Conservation (phyloP, 2,888 invertebrate genomes). For the Drosophila ezoana region DNA sequence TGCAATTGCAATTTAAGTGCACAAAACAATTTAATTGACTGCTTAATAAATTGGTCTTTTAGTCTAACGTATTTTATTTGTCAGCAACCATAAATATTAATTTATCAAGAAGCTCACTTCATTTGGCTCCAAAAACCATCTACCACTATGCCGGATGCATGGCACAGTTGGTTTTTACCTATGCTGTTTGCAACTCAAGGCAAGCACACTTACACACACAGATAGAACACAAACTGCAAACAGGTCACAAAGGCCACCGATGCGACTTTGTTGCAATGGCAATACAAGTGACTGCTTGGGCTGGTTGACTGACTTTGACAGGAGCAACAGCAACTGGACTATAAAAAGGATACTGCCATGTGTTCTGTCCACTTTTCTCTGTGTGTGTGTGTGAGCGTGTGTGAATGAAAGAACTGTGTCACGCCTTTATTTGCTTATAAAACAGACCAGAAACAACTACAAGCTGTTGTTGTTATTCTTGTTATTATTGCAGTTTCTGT, state of each 20-base stretch:
- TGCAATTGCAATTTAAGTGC: constrained; percentile 14
- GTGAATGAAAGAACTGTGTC: constrained; percentile 67
- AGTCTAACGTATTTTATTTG: constrained; percentile 21
- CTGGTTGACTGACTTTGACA: constrained; percentile 64
- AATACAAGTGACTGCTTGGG: constrained; percentile 47
- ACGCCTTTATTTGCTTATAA: constrained; percentile 69
- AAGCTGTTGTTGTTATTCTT: constrained; percentile 34
- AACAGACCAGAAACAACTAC: constrained; percentile 51
- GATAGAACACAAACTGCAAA: constrained; percentile 26
- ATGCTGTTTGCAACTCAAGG: constrained; percentile 47
- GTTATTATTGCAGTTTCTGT: constrained; percentile 34
- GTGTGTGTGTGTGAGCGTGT: constrained; percentile 38
- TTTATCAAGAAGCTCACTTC: constrained; percentile 53
- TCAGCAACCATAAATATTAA: constrained; percentile 41
- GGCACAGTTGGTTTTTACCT: constrained; percentile 43
- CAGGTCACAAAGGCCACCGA: constrained; percentile 40
- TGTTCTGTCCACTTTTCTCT: constrained; percentile 18
- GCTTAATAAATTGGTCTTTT: constrained; percentile 19
- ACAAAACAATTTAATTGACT: constrained; percentile 29
- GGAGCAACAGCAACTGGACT: constrained; percentile 46
- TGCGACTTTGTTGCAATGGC: constrained; percentile 58
- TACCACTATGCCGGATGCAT: constrained; percentile 27
- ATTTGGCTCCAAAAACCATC: constrained; percentile 48
- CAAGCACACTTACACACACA: constrained; percentile 2
- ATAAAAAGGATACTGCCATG: constrained; percentile 64